These are phyloP conservation scores for Xenentodon cancila DNA, from an alignment of 2,797 vertebrate species.

Conservation along the genomic window DNA sequence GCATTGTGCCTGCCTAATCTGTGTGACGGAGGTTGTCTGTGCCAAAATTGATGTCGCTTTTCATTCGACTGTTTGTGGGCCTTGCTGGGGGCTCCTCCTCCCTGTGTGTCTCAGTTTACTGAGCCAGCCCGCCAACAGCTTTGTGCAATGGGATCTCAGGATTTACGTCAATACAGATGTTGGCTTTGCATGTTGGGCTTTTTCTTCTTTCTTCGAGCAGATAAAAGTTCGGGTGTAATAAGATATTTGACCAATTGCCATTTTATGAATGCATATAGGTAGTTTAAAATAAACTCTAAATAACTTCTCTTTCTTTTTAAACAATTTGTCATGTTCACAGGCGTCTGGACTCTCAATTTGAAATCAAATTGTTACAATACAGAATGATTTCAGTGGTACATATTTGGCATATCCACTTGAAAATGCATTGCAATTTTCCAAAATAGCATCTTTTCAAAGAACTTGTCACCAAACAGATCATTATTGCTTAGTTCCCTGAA, in stretches of 20 bases:
- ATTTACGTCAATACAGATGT: slow-evolving; percentile 85
- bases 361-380: slow-evolving; percentile 10
- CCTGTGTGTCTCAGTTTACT: slow-evolving; percentile 83
- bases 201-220: slow-evolving; percentile 37
- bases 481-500: slow-evolving; percentile 30
- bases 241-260: slow-evolving; percentile 28
- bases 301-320: slow-evolving; percentile 23
- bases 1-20: slow-evolving; percentile 99
- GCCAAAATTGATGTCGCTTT: slow-evolving; percentile 99
- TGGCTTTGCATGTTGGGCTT: slow-evolving; percentile 64
- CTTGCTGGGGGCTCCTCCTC: slow-evolving; percentile 88
- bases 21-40: slow-evolving; percentile 99
- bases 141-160: slow-evolving; percentile 81
- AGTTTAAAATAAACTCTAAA: slow-evolving; percentile 17
- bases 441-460: slow-evolving; percentile 34
- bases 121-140: slow-evolving; percentile 82
- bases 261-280: slow-evolving; percentile 1
- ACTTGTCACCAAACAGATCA: slow-evolving; percentile 33
- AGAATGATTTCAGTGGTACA: slow-evolving; percentile 21
- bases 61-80: slow-evolving; percentile 96
- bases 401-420: slow-evolving; percentile 30
- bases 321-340: slow-evolving; percentile 6
- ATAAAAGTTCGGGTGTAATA: slow-evolving; percentile 53
- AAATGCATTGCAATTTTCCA: slow-evolving; percentile 32
- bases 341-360: slow-evolving; percentile 21